Conservation (phyloP, 2,113 vertebrate species). For the Oreochromis aureus region DNA sequence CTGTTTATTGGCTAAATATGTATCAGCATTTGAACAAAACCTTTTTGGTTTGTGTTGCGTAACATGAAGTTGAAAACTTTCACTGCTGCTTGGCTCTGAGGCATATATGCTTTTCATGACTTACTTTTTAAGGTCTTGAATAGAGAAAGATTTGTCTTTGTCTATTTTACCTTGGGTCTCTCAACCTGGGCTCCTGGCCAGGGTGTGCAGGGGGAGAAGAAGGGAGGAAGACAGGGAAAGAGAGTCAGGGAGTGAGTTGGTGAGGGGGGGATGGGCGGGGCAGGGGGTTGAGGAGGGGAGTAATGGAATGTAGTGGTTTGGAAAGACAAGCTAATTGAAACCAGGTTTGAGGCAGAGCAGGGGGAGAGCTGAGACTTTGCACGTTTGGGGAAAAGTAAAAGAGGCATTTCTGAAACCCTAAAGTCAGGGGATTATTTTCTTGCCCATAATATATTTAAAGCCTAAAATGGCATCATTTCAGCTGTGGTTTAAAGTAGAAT, state of each 20-base stretch:
- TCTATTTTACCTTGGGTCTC: slow-evolving; percentile 47
- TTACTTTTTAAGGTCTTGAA: background rate
- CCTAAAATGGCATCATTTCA: background rate
- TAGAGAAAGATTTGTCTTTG: slow-evolving; percentile 13
- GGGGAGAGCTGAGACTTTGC: slow-evolving; percentile 42
- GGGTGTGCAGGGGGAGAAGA: slow-evolving; percentile 37
- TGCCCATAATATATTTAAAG: background rate
- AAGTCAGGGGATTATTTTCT: background rate
- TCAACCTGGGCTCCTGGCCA: slow-evolving; percentile 55
- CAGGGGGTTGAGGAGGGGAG: slow-evolving; percentile 54
- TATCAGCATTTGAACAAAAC: background rate
- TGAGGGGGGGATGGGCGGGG: background rate
- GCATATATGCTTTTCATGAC: background rate
- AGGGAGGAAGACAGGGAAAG: slow-evolving; percentile 22
- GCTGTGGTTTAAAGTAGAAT: background rate
- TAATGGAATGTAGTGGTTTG: slow-evolving; percentile 83
- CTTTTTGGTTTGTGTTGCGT: background rate
- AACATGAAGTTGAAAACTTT: background rate
- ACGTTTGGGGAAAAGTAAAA: slow-evolving; percentile 38
- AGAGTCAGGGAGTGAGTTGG: slow-evolving; percentile 41
- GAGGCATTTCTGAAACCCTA: background rate
- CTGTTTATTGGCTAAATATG: background rate
- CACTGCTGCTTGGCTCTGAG: background rate
- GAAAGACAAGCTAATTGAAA: slow-evolving; percentile 83
- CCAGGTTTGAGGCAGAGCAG: slow-evolving; percentile 71